phyloP scores from a whole-genome alignment of 2,113 vertebrate species.

The Thunnus thynnus region DNA sequence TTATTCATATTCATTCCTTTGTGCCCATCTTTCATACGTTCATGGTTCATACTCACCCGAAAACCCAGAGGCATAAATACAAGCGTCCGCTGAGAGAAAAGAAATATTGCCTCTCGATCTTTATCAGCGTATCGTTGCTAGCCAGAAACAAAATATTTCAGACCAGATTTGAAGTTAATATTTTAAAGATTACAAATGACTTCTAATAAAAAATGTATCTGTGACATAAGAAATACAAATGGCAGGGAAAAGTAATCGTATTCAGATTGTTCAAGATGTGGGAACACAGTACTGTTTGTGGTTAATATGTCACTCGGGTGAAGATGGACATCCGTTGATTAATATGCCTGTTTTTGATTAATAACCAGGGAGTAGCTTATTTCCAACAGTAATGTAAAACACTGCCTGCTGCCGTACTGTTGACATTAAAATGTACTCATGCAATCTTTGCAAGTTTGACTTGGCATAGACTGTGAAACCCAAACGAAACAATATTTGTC shows the following conservation, averaged over 20 bases:
- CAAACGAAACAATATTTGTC: neutral
- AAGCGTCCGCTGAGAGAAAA: too few species aligned
- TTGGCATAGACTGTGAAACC: neutral
- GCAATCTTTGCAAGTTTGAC: neutral
- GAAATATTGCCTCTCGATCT: too few species aligned
- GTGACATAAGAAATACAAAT: too few species aligned
- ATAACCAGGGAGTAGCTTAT: neutral
- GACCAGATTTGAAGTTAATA: too few species aligned
- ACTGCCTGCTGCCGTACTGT: neutral
- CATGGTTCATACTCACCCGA: neutral
- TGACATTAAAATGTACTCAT: neutral
- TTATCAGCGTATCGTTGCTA: neutral
- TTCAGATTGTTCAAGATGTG: neutral
- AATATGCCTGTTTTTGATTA: neutral
- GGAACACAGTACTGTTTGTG: neutral
- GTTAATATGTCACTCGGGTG: neutral
- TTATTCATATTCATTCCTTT: too few species aligned
- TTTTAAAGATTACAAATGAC: neutral
- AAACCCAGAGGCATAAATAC: neutral
- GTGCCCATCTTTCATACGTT: neutral
- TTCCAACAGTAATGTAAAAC: neutral
- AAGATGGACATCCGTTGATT: neutral
- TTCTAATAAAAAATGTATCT: neutral
- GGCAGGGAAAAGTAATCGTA: neutral
- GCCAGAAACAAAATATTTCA: too few species aligned